Percentiles rank a stretch among this genome's conserved stretches.
Conservation (phyloP, 2,797 vertebrate species). For the Mormyrops boulengeri region DNA sequence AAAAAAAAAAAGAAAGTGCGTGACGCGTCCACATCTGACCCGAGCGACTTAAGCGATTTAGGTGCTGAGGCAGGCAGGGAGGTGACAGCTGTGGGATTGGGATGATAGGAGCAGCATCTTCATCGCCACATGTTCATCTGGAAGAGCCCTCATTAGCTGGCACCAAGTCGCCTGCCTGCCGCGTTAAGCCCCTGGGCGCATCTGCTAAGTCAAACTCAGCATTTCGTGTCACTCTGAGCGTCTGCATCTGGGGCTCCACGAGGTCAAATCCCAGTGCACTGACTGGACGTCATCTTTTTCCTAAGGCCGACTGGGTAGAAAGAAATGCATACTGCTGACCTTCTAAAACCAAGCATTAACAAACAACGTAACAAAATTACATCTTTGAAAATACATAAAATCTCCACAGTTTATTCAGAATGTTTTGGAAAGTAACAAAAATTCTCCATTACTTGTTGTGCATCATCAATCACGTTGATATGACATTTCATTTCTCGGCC, state of each 20-base stretch:
- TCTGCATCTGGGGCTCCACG: neutral
- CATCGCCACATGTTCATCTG: neutral
- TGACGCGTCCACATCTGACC: neutral
- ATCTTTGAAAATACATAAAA: neutral
- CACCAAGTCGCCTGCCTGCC: neutral
- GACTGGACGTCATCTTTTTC: neutral
- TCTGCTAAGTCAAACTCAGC: neutral
- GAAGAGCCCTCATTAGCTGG: neutral
- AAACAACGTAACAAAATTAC: neutral
- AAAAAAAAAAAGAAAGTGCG: neutral
- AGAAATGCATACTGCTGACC: neutral
- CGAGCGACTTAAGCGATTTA: neutral
- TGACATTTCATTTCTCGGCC: neutral
- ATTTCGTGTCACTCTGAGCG: neutral
- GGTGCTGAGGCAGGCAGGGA: neutral
- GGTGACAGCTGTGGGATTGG: neutral
- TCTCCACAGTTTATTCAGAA: neutral
- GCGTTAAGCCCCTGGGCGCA: neutral
- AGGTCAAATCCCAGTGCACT: neutral
- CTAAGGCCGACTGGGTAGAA: neutral
- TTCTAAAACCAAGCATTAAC: neutral
- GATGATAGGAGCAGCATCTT: neutral
- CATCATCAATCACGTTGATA: neutral
- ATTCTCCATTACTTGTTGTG: neutral
- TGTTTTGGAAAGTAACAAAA: neutral